Percentiles rank a stretch among this genome's conserved stretches.
These are phyloP conservation scores for Tetropium fuscum DNA, from an alignment of 2,888 invertebrate genomes.

Conservation along the genomic window DNA sequence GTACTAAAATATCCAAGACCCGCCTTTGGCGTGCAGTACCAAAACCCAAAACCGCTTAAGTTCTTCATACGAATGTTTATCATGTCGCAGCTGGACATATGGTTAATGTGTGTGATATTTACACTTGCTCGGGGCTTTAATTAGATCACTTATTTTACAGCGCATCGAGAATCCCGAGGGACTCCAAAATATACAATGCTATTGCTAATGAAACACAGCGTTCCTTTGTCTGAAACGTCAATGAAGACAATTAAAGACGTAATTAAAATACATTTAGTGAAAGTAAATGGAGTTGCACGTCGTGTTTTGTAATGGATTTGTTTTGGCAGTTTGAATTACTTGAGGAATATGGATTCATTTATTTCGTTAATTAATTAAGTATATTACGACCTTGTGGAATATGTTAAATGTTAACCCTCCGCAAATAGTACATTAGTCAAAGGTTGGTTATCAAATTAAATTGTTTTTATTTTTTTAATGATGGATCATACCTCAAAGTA, in stretches of 20 bases:
- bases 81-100: constrained; percentile 48
- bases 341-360: too few species aligned
- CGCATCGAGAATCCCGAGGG: constrained; percentile 30
- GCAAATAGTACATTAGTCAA: too few species aligned
- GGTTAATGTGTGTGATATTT: constrained; percentile 51
- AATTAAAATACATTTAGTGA: constrained; percentile 18
- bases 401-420: too few species aligned
- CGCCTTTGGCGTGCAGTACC: background rate
- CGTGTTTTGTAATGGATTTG: too few species aligned
- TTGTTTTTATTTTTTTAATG: too few species aligned
- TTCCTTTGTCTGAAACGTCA: constrained; percentile 25
- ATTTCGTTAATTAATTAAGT: too few species aligned
- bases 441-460: too few species aligned
- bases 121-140: constrained; percentile 39
- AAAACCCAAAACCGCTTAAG: constrained; percentile 14
- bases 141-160: constrained; percentile 33
- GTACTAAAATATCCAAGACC: too few species aligned
- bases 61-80: constrained; percentile 38
- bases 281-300: too few species aligned
- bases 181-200: constrained; percentile 23
- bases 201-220: constrained; percentile 21
- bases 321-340: too few species aligned
- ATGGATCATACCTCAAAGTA: too few species aligned
- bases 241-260: background rate
- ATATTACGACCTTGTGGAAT: too few species aligned